Conservation (phyloP, 2,888 invertebrate species). For the Ptychoptera albimana region DNA sequence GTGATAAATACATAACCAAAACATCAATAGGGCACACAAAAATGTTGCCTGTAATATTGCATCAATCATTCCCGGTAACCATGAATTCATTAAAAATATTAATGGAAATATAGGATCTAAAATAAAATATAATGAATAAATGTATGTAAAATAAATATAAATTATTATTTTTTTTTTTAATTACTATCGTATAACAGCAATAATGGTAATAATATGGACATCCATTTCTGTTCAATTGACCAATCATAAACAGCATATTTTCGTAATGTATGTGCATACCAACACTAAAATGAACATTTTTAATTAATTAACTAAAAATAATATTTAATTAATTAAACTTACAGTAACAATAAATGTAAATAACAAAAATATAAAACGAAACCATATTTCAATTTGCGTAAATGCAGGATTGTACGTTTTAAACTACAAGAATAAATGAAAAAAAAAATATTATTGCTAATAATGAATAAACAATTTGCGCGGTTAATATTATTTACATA, state of each 20-base stretch:
- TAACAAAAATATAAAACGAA: slow-evolving; percentile 81
- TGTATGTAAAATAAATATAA: background rate
- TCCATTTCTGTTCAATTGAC: slow-evolving; percentile 97
- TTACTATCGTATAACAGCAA: slow-evolving; percentile 84
- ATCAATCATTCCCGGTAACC: slow-evolving; percentile 85
- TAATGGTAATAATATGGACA: slow-evolving; percentile 71
- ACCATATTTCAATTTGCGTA: slow-evolving; percentile 95
- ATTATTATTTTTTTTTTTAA: slow-evolving; percentile 18
- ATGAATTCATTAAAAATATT: slow-evolving; percentile 74
- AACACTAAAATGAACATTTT: slow-evolving; percentile 46
- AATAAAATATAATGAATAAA: slow-evolving; percentile 12
- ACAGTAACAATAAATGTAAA: slow-evolving; percentile 76
- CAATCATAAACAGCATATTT: slow-evolving; percentile 82
- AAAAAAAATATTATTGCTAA: background rate
- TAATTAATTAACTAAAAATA: slow-evolving; percentile 5
- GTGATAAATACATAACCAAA: slow-evolving; percentile 93
- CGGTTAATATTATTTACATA: slow-evolving; percentile 41
- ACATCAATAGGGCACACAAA: slow-evolving; percentile 70
- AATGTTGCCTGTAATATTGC: slow-evolving; percentile 82
- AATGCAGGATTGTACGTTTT: slow-evolving; percentile 93
- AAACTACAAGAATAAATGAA: slow-evolving; percentile 47
- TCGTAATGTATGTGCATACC: slow-evolving; percentile 79
- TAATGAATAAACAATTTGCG: background rate
- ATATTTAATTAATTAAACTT: slow-evolving; percentile 30
- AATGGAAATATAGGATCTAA: slow-evolving; percentile 88